These are phyloP conservation scores for Siniperca obscura DNA, from an alignment of 2,797 vertebrate species.

Conservation along the genomic window DNA sequence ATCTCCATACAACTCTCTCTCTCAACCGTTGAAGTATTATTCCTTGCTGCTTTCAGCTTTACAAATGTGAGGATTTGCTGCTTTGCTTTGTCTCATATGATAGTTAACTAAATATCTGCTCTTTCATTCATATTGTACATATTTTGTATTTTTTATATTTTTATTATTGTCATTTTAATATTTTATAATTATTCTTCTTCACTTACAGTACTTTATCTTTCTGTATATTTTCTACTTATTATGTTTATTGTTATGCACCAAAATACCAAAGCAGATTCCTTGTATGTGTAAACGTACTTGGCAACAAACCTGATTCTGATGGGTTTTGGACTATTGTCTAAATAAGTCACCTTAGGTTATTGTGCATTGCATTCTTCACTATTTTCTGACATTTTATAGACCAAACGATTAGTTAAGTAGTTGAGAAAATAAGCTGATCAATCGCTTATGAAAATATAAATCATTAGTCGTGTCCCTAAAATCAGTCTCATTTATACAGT, in stretches of 20 bases:
- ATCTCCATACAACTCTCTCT: conserved; percentile 12
- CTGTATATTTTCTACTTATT: too few relatives aligned
- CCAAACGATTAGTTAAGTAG: neutral
- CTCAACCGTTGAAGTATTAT: rapidly evolving
- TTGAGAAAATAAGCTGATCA: neutral
- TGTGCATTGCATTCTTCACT: neutral
- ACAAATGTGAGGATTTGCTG: neutral
- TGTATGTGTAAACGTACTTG: too few relatives aligned
- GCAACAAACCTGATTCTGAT: too few relatives aligned
- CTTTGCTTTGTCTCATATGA: neutral
- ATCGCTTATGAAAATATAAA: neutral
- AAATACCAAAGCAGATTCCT: too few relatives aligned
- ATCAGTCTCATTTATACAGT: neutral
- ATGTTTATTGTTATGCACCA: too few relatives aligned
- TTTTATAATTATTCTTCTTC: too few relatives aligned
- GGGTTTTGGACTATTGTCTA: neutral
- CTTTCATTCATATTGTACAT: too few relatives aligned
- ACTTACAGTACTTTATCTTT: too few relatives aligned
- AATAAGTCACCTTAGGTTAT: too few relatives aligned
- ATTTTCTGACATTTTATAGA: neutral
- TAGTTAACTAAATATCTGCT: neutral
- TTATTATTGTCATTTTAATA: too few relatives aligned
- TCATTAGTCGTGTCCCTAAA: neutral
- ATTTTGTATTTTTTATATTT: too few relatives aligned
- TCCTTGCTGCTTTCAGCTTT: neutral